Percentiles rank a stretch among this genome's conserved stretches.
These are phyloP conservation scores for Schizaphis graminum DNA, from an alignment of 2,888 invertebrate genomes.

Conservation along the genomic window DNA sequence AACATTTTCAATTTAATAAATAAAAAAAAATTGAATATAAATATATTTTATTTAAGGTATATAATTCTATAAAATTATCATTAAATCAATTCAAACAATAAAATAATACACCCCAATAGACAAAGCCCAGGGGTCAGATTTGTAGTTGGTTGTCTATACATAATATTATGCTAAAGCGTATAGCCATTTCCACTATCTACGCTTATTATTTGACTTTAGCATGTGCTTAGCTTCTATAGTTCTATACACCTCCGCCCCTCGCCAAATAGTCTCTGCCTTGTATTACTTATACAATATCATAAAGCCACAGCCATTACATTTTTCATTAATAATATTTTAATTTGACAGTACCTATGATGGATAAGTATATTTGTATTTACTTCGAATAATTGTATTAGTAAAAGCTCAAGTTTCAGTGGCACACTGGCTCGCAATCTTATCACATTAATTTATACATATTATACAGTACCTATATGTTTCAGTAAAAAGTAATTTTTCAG, in stretches of 20 bases:
- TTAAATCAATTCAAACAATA: background rate
- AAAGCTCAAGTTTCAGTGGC: background rate
- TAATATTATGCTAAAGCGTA: background rate
- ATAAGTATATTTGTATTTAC: background rate
- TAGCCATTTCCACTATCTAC: background rate
- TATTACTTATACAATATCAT: background rate
- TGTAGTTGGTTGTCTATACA: background rate
- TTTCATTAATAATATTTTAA: background rate
- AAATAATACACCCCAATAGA: background rate
- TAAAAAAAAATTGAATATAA: no score
- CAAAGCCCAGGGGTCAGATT: background rate
- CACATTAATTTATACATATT: background rate
- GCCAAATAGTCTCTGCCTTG: background rate
- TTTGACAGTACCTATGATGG: background rate
- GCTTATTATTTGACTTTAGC: background rate
- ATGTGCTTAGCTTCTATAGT: background rate
- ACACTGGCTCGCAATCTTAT: background rate
- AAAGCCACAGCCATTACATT: background rate
- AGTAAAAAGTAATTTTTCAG: background rate
- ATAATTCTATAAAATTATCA: background rate
- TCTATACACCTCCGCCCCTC: background rate
- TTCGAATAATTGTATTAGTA: background rate
- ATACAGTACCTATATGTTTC: background rate
- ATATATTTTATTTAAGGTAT: no score
- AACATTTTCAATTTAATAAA: no score